phyloP scores from a whole-genome alignment of 2,888 invertebrate genomes.

The Stenchaetothrips biformis region DNA sequence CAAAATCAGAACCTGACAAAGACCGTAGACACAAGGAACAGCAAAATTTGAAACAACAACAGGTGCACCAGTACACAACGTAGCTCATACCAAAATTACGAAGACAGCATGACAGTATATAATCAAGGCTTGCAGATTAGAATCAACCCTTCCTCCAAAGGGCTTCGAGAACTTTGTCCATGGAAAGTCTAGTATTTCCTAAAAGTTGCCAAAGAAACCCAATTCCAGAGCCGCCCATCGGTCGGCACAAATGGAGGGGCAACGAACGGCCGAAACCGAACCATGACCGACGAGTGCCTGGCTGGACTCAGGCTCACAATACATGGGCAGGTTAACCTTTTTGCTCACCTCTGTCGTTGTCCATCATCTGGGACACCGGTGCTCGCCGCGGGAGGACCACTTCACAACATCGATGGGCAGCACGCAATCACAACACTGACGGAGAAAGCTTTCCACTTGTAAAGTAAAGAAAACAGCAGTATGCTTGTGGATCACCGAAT shows the following conservation, averaged over 20 bases:
- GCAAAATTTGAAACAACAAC: no score
- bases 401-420: background rate
- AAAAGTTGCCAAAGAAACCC: no score
- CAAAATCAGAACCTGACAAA: no score
- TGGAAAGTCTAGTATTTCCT: no score
- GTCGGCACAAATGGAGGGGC: background rate
- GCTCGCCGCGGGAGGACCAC: background rate
- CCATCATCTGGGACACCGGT: background rate
- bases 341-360: slow-evolving; percentile 13
- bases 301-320: background rate
- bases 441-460: background rate
- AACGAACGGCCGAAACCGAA: background rate
- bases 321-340: background rate
- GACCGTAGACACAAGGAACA: no score
- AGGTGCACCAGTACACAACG: no score
- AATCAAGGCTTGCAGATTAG: no score
- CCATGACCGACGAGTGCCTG: background rate
- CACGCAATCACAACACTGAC: background rate
- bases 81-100: no score
- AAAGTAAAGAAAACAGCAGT: background rate
- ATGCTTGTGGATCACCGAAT: background rate
- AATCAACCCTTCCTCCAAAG: no score
- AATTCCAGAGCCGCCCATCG: no score
- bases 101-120: no score
- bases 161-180: no score